Percentiles rank a stretch among this genome's conserved stretches.
Evolutionary conservation across 2,113 vertebrate species (phyloP).

Genomic region (Hassar affinis): DNA sequence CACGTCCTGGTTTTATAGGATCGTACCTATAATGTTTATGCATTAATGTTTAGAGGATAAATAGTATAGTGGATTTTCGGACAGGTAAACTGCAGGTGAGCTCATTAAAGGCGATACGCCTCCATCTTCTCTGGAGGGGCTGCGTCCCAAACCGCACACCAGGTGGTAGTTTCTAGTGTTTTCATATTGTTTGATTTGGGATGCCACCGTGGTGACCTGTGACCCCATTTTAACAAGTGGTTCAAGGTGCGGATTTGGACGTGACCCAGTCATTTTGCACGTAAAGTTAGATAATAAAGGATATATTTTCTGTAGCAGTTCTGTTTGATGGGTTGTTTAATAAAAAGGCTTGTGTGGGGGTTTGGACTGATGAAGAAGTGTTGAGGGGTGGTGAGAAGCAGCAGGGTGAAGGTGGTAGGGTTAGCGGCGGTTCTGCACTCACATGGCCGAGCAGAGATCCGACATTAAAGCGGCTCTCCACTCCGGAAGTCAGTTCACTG

Average conservation of each 20-base stretch:
- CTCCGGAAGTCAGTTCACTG: slow-evolving; percentile 60
- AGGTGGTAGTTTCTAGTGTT: too few species aligned
- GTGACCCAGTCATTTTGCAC: not conserved
- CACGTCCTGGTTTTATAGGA: not conserved
- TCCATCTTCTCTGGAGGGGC: not conserved
- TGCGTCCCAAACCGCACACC: not conserved
- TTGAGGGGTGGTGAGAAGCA: not conserved
- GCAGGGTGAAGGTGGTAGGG: slow-evolving; percentile 53
- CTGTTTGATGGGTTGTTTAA: not conserved
- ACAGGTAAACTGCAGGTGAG: slow-evolving; percentile 46
- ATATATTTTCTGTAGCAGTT: not conserved
- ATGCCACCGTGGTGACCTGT: not conserved
- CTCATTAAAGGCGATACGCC: slow-evolving; percentile 25
- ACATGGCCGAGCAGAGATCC: slow-evolving; percentile 70
- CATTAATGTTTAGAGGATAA: not conserved
- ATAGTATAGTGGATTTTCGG: not conserved
- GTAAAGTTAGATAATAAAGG: too few species aligned
- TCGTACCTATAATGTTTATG: rapidly evolving
- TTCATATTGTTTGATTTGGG: not conserved
- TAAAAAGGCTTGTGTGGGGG: too few species aligned
- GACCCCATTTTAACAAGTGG: not conserved
- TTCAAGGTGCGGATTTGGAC: not conserved
- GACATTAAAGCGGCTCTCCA: slow-evolving; percentile 67
- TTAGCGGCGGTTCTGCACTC: too few species aligned
- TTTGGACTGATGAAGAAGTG: not conserved